phyloP scores from a whole-genome alignment of 2,797 vertebrate species.

The Rhodeus uyekii region DNA sequence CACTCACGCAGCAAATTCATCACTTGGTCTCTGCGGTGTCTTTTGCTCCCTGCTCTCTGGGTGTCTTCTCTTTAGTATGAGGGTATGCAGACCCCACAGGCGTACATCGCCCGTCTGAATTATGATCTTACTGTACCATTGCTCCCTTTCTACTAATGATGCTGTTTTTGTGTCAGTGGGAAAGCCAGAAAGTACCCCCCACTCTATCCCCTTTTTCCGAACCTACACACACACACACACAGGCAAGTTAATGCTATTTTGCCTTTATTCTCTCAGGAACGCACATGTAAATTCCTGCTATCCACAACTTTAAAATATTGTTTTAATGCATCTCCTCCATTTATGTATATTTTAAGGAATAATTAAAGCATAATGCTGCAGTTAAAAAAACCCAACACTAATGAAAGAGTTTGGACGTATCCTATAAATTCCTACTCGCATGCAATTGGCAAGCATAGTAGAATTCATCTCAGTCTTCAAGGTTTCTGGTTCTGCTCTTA shows the following conservation, averaged over 20 bases:
- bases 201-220: conserved; percentile 11
- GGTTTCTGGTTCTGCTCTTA: conserved; percentile 74
- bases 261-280: conserved; percentile 45
- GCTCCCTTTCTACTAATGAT: conserved; percentile 63
- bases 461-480: conserved; percentile 82
- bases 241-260: conserved; percentile 47
- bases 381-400: conserved; percentile 69
- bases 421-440: conserved; percentile 76
- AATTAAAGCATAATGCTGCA: conserved; percentile 79
- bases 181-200: conserved; percentile 61
- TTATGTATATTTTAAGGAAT: conserved; percentile 75
- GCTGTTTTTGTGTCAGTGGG: conserved; percentile 65
- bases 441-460: conserved; percentile 79
- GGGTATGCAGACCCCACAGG: conserved; percentile 61
- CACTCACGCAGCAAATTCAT: conserved; percentile 50
- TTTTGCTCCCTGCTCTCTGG: conserved; percentile 57
- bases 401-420: conserved; percentile 67
- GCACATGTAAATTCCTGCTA: conserved; percentile 39
- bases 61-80: conserved; percentile 61
- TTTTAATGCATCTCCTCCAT: conserved; percentile 72
- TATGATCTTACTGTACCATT: conserved; percentile 59
- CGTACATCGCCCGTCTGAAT: conserved; percentile 56
- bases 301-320: conserved; percentile 63
- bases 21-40: conserved; percentile 56
- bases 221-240: conserved; percentile 27